Percentiles rank a stretch among this genome's conserved stretches.
Conservation (phyloP, 2,797 vertebrate genomes). For the Zalophus californianus region DNA sequence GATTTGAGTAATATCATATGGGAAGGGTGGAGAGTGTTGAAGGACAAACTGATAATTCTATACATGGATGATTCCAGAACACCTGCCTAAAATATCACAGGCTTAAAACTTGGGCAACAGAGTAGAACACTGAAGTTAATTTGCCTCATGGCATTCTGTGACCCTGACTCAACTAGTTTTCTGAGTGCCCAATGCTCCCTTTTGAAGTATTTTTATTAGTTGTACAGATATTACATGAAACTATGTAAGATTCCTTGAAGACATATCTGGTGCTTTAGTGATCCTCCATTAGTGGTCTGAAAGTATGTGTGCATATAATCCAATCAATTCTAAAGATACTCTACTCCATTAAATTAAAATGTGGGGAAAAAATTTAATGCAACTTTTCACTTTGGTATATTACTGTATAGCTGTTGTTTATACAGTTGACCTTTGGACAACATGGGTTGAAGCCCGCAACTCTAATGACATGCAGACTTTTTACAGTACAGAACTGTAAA, state of each 20-base stretch:
- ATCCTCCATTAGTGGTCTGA: not conserved
- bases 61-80: not conserved
- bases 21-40: not conserved
- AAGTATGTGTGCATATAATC: not conserved
- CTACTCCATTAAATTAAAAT: not conserved
- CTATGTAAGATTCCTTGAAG: not conserved
- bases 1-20: not conserved
- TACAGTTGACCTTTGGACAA: not conserved
- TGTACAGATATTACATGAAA: not conserved
- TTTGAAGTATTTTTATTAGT: not conserved
- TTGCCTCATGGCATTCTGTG: not conserved
- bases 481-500: not conserved
- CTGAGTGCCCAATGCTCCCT: not conserved
- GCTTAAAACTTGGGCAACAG: not conserved
- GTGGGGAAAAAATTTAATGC: not conserved
- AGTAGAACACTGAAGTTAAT: not conserved
- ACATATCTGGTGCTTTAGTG: not conserved
- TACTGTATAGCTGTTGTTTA: not conserved
- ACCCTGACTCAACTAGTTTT: not conserved
- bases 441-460: not conserved
- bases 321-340: not conserved
- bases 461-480: not conserved
- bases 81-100: not conserved
- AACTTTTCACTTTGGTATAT: not conserved
- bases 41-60: slow-evolving; percentile 5